These are phyloP conservation scores for Ctenopoma multispine DNA, from an alignment of 2,797 vertebrate genomes.

Conservation along the genomic window DNA sequence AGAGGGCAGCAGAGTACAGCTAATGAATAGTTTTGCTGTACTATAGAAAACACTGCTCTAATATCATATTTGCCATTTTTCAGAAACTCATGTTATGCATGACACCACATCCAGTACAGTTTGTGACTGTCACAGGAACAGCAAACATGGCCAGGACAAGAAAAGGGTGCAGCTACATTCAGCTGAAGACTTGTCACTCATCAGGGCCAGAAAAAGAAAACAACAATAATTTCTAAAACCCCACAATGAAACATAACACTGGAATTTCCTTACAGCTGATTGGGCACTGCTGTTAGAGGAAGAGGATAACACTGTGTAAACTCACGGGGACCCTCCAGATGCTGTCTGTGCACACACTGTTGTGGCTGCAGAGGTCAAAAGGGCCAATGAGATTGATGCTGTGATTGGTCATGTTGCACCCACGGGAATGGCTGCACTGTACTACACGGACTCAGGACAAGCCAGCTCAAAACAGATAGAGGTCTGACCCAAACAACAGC, in stretches of 20 bases:
- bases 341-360: constrained; percentile 31
- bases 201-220: too few species aligned
- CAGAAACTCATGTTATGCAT: constrained; percentile 2
- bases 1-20: constrained; percentile 75
- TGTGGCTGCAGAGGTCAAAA: constrained; percentile 64
- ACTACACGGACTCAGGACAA: constrained; percentile 23
- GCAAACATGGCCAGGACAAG: not conserved
- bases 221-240: not conserved
- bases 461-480: constrained; percentile 16
- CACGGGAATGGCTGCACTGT: constrained; percentile 41
- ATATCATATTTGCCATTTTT: too few species aligned
- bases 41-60: not conserved
- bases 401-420: constrained; percentile 63
- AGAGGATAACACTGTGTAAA: constrained; percentile 24
- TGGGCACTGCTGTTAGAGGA: not conserved
- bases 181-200: not conserved
- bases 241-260: not conserved
- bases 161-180: too few species aligned
- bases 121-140: not conserved
- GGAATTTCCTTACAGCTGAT: constrained; percentile 5
- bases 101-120: too few species aligned
- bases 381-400: constrained; percentile 63
- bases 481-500: constrained; percentile 34
- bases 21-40: constrained; percentile 14
- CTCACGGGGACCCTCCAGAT: constrained; percentile 53